Evolutionary conservation across 2,113 vertebrate species (phyloP).

Genomic region (Leptobrachium leishanense): DNA sequence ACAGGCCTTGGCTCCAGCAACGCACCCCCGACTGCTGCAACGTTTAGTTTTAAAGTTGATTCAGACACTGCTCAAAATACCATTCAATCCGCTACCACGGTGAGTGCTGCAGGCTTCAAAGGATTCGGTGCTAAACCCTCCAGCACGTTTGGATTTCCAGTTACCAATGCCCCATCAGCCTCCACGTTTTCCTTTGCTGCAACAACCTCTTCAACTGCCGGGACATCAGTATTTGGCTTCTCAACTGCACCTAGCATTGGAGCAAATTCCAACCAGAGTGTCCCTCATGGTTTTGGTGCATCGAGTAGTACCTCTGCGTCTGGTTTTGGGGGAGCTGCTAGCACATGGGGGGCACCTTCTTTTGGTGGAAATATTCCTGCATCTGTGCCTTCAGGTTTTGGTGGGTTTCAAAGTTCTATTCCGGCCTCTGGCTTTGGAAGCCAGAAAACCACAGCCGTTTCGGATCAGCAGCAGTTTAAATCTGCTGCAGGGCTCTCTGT

Average conservation of each 20-base stretch:
- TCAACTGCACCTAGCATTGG: slow-evolving; percentile 47
- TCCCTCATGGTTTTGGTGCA: slow-evolving; percentile 41
- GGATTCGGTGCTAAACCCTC: slow-evolving; percentile 45
- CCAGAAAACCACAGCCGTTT: background rate
- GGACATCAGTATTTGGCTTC: background rate
- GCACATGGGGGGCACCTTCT: background rate
- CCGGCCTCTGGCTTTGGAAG: slow-evolving; percentile 51
- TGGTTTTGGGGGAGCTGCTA: slow-evolving; percentile 35
- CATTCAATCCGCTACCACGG: slow-evolving; percentile 59
- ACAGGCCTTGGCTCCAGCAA: slow-evolving; percentile 70
- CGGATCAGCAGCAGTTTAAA: background rate
- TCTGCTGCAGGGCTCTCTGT: slow-evolving; percentile 40
- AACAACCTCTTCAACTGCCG: slow-evolving; percentile 60
- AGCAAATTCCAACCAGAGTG: background rate
- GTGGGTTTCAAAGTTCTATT: background rate
- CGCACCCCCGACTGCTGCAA: slow-evolving; percentile 37
- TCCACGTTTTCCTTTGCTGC: slow-evolving; percentile 50
- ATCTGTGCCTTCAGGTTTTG: background rate
- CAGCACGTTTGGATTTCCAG: slow-evolving; percentile 54
- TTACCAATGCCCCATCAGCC: slow-evolving; percentile 28
- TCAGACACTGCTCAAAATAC: slow-evolving; percentile 56
- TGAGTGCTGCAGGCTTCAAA: slow-evolving; percentile 52
- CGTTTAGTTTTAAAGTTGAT: slow-evolving; percentile 75
- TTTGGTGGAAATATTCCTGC: slow-evolving; percentile 10
- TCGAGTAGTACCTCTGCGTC: slow-evolving; percentile 3